Evolutionary conservation across 2,797 vertebrate genomes (phyloP), one percentile per base, ranked within the genome.

Genomic region (Hydrolagus colliei): DNA sequence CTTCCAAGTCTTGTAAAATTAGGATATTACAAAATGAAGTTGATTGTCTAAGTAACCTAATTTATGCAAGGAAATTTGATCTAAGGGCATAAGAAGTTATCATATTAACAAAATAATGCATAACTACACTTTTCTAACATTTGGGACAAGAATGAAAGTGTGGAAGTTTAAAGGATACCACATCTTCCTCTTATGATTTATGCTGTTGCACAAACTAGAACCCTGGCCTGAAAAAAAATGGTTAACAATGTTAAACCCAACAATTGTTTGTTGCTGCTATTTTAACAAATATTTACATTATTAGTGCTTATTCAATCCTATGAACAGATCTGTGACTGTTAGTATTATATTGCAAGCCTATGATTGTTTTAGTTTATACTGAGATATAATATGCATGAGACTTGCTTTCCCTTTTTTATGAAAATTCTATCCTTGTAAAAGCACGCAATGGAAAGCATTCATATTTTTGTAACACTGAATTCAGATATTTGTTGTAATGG

Each of bases 241-340:
- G 27, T 6, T 68, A 68, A 82, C 65, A 84, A 52, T 52, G 41
- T 71, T 18, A 84, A 35, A 71, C 62, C 65, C 65, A 84, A 84
- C 79, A 41, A 71, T 41, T 71, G 20, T 10, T 71, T 65, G 79
- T 32, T 71, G 65, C 22, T 12, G 16, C 2, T 35, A 61, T 59
- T 80, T 67, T 32, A 27, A 4, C 65, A 71, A 27, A 35, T 84
- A 71, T 84, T 84, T 84, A 84, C 65, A 80, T 18, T 67, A 6
- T 80, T 67, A 80, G 35, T 80, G 35, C 75, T 77, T 32, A 80
- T 65, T 80, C 78, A 63, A 9, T 65, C 62, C 78, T 67, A 80
- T 63, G 22, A 67, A 79, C 65, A 52, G 41, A 59, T 5, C 75
- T 77, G 52, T 41, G n/a, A 77, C 22, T 22, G 22, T 32, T 32